Evolutionary conservation across 2,888 invertebrate genomes (phyloP), one percentile per base, ranked within the genome.

Genomic region (Tenthredo amoena): DNA sequence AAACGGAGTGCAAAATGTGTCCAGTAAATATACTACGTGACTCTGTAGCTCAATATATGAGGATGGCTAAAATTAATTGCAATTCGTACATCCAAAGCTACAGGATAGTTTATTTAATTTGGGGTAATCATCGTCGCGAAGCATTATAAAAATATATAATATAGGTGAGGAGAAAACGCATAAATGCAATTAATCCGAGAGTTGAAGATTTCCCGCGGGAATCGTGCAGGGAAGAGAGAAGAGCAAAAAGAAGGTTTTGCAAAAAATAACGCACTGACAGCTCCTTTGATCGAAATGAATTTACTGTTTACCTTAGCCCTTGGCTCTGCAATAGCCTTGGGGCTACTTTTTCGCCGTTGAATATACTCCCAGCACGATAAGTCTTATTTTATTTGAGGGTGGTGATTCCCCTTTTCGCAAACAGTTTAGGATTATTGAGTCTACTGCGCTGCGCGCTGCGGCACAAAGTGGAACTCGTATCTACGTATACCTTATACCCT

Each of bases 131-230:
- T 43, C 15, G 15, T 26, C 31, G 31, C 40, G 89, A 89, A 89
- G 90, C 91, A 91, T 89, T 89, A 88, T 87, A 89, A 91, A 89
- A 85, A 87, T 71, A 15, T 88, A 7, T n/a, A n/a, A 55, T 55
- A 21, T 26, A 79, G 88, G 90, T 89, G 89, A 89, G 89, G n/a
- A 88, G 88, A 89, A 89, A 88, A 87, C 89, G 89, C 88, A 87
- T 87, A 88, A 90, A 88, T 90, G 89, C 90, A 88, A 91, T 91
- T 91, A 91, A 90, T 91, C 90, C 89, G 85, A 21, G 37, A 15
- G 83, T 10, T 43, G 68, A 71, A 71, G 47, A 83, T 83, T 83
- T 83, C 83, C 83, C 83, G 21, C 47, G 31, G 83, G 83, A 50
- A 55, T 77, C 7, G 47, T 18, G 31, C 65, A 68, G 34, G 10